Percentiles rank a stretch among this genome's conserved stretches.
phyloP scores from a whole-genome alignment of 1,140 invertebrate genomes.

The Riptortus pedestris region DNA sequence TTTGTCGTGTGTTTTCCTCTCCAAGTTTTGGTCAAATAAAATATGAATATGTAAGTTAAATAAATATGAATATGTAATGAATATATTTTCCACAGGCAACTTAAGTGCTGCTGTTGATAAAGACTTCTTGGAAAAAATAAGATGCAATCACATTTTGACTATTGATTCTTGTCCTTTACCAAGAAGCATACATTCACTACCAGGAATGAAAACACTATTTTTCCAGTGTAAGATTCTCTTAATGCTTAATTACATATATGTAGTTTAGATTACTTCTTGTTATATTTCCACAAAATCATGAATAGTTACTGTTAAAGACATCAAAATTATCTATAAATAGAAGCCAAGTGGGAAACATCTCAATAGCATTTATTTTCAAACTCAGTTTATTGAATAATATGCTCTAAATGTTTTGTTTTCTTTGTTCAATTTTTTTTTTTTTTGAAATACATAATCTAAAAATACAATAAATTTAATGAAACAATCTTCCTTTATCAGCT shows the following conservation, averaged over 20 bases:
- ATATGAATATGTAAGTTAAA: neutral
- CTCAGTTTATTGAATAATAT: no score
- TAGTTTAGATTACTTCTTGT: conserved; percentile 11
- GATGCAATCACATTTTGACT: conserved; percentile 66
- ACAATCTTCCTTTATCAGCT: no score
- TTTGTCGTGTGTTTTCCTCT: neutral
- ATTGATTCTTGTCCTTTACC: conserved; percentile 72
- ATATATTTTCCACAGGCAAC: conserved; percentile 46
- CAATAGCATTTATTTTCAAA: no score
- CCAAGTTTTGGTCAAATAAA: neutral
- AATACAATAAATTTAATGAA: no score
- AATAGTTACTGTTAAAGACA: neutral
- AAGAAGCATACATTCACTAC: conserved; percentile 52
- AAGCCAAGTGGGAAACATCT: no score
- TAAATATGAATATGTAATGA: neutral
- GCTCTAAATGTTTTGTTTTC: no score
- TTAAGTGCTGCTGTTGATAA: conserved; percentile 64
- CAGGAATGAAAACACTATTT: conserved; percentile 57
- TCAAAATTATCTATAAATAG: no score
- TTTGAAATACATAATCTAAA: no score
- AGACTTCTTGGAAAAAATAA: conserved; percentile 50
- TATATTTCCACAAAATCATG: conserved; percentile 9
- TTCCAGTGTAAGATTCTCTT: conserved; percentile 48
- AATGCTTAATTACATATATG: neutral
- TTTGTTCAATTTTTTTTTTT: no score